Conservation (phyloP, 1,140 invertebrate genomes). For the Stegodyphus mimosarum region DNA sequence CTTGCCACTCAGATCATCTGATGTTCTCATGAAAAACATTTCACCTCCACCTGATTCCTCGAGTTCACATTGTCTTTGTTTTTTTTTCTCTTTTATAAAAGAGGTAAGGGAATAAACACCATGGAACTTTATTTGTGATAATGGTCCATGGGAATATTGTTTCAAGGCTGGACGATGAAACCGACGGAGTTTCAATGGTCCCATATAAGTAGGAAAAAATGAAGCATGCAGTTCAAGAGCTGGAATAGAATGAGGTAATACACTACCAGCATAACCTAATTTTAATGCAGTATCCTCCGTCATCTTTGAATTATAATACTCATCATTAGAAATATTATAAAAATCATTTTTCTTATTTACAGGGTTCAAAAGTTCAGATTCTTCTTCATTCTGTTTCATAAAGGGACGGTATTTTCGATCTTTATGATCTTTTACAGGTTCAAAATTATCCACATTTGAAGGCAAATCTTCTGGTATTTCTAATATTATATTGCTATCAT, state of each 20-base stretch:
- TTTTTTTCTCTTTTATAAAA: slow-evolving; percentile 91
- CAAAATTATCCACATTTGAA: slow-evolving; percentile 2
- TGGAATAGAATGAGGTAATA: slow-evolving; percentile 93
- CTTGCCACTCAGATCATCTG: slow-evolving; percentile 91
- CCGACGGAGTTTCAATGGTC: slow-evolving; percentile 83
- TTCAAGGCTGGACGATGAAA: slow-evolving; percentile 94
- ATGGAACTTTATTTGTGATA: slow-evolving; percentile 80
- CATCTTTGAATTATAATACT: slow-evolving; percentile 91
- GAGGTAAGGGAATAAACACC: slow-evolving; percentile 84
- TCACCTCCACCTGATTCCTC: slow-evolving; percentile 95
- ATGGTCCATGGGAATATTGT: slow-evolving; percentile 83
- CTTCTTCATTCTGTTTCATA: slow-evolving; percentile 93
- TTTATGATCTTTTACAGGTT: slow-evolving; percentile 60
- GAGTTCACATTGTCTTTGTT: slow-evolving; percentile 90
- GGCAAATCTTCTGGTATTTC: slow-evolving; percentile 88
- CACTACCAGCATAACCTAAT: slow-evolving; percentile 68
- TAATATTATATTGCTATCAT: slow-evolving; percentile 97
- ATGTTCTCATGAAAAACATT: slow-evolving; percentile 98
- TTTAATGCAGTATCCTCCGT: slow-evolving; percentile 69
- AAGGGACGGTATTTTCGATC: slow-evolving; percentile 89
- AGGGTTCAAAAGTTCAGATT: slow-evolving; percentile 78
- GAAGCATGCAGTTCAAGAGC: slow-evolving; percentile 92
- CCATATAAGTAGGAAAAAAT: slow-evolving; percentile 94
- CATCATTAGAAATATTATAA: slow-evolving; percentile 98
- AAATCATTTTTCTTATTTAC: slow-evolving; percentile 80